phyloP scores from a whole-genome alignment of 2,797 vertebrate species.

The Pipistrellus pipistrellus region DNA sequence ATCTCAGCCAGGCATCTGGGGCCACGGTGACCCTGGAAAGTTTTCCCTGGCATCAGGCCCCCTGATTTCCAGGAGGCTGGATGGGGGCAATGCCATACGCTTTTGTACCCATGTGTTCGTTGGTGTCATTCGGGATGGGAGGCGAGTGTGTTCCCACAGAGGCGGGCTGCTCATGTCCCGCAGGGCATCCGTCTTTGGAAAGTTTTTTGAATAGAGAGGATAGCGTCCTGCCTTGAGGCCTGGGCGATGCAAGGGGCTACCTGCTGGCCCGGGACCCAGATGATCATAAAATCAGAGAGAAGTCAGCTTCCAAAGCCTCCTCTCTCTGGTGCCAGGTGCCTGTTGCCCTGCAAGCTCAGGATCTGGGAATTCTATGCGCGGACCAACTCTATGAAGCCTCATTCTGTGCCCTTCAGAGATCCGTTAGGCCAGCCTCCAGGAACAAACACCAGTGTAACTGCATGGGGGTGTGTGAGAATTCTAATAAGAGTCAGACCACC shows the following conservation, averaged over 20 bases:
- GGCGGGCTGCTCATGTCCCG: background rate
- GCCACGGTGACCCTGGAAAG: constrained; percentile 20
- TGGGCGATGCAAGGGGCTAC: background rate
- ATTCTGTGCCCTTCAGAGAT: background rate
- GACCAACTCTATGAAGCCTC: background rate
- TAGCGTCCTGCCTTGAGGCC: background rate
- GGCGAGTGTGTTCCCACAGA: background rate
- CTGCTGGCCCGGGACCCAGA: background rate
- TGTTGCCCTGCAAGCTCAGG: background rate
- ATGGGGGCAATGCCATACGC: background rate
- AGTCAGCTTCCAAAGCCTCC: constrained; percentile 1
- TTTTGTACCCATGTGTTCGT: background rate
- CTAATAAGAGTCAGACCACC: background rate
- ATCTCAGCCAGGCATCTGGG: background rate
- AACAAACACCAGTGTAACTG: background rate
- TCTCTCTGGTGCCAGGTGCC: background rate
- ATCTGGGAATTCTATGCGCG: background rate
- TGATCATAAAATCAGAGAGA: constrained; percentile 16
- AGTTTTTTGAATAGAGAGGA: background rate
- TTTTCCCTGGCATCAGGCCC: background rate
- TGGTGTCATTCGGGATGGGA: background rate
- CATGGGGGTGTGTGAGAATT: background rate
- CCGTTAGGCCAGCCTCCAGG: background rate
- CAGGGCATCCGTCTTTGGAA: background rate
- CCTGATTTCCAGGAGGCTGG: background rate